Base-by-base conservation (phyloP, 2,888 invertebrate genomes). In the Drepanosiphum platanoidis region DNA sequence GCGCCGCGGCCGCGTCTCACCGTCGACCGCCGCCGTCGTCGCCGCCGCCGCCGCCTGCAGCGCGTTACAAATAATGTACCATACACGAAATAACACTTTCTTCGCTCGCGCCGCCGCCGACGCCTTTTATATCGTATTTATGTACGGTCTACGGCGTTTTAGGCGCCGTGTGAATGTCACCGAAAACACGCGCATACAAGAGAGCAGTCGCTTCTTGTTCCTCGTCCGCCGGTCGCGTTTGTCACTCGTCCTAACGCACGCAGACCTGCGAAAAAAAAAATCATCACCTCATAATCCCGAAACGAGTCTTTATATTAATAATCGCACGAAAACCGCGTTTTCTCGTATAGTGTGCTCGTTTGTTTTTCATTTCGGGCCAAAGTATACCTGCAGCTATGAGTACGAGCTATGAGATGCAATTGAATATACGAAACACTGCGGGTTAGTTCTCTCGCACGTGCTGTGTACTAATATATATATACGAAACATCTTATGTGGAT, bases 31-130 rank as follows among this genome's bases (percentile, higher is more conserved):
- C 70, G 27, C 42, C 39, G 42, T 27, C 39, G 27, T 52, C 39
- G 64, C n/a, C 39, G 77, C 18, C 34, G 46, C n/a, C n/a, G 52
- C 52, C 52, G 64, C 64, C 64, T 11, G 64, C 64, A 30, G 79
- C n/a, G 15, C n/a, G 27, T 39, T n/a, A n/a, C n/a, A n/a, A n/a
- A n/a, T n/a, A n/a, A n/a, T n/a, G n/a, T n/a, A n/a, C n/a, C n/a
- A n/a, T n/a, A 39, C 77, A 64, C 64, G 64, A n/a, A 80, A 80
- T 80, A 80, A 80, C 80, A 80, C 80, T 80, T 80, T 80, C 68
- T 52, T 80, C 70, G 52, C 34, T 27, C 52, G 27, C 66, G 46
- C 64, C 61, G 78, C 66, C 66, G 52, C 46, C 39, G n/a, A n/a
- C n/a, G 83, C 61, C 71, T 61, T 58, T 70, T 58, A 81, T 80